Conservation (phyloP, 2,888 invertebrate species). For the Stenodera caucasica region DNA sequence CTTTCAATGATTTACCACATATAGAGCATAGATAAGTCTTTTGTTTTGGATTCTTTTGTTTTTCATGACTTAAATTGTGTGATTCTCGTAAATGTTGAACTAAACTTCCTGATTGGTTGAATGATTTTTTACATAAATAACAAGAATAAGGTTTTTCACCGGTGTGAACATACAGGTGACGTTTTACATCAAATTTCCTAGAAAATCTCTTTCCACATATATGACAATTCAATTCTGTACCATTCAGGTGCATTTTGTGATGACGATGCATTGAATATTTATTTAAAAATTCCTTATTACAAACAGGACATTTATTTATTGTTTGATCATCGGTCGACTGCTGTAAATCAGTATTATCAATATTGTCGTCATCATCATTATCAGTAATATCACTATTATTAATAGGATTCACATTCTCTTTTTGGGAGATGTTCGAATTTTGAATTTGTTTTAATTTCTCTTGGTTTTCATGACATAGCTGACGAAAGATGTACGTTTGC, state of each 20-base stretch:
- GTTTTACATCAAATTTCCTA: slow-evolving; percentile 42
- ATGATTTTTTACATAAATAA: slow-evolving; percentile 35
- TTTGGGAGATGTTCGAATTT: background rate
- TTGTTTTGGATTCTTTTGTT: slow-evolving; percentile 23
- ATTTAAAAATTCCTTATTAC: slow-evolving; percentile 32
- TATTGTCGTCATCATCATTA: slow-evolving; percentile 11
- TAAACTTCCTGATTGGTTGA: slow-evolving; percentile 42
- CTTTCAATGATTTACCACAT: slow-evolving; percentile 46
- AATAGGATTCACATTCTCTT: background rate
- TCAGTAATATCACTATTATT: slow-evolving; percentile 10
- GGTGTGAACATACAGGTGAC: slow-evolving; percentile 44
- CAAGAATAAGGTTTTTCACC: slow-evolving; percentile 41
- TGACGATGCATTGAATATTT: slow-evolving; percentile 40
- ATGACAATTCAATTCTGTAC: slow-evolving; percentile 34
- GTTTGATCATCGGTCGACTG: slow-evolving; percentile 9
- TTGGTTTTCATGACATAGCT: slow-evolving; percentile 39
- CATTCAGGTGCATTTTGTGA: slow-evolving; percentile 35
- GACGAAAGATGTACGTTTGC: slow-evolving; percentile 38
- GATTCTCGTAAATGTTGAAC: slow-evolving; percentile 38
- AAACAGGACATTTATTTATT: slow-evolving; percentile 31
- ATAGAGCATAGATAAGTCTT: slow-evolving; percentile 42
- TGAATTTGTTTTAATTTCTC: slow-evolving; percentile 32
- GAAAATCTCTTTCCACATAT: slow-evolving; percentile 37
- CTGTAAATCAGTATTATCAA: slow-evolving; percentile 18
- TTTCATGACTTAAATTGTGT: slow-evolving; percentile 25